These are phyloP conservation scores for Sarcophilus harrisii DNA, from an alignment of 2,797 vertebrate genomes.

Conservation along the genomic window DNA sequence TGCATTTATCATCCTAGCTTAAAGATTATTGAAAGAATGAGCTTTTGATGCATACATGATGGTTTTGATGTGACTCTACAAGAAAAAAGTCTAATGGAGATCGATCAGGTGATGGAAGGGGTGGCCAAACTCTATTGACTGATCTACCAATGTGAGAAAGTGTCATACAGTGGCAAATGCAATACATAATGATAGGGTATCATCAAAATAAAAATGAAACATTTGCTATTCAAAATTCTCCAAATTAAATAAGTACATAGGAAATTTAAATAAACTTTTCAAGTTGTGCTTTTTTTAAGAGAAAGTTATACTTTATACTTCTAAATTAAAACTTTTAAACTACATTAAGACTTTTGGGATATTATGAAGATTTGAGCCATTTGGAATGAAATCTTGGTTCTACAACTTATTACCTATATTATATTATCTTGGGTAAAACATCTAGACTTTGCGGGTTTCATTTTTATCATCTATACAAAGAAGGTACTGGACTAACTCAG, in stretches of 20 bases:
- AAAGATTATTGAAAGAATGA: neutral
- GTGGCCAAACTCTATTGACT: neutral
- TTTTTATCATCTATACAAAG: conserved; percentile 53
- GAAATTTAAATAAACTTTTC: neutral
- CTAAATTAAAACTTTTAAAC: neutral
- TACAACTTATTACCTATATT: neutral
- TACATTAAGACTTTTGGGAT: neutral
- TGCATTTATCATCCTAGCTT: neutral
- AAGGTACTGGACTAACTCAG: conserved; percentile 51
- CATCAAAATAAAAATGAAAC: neutral
- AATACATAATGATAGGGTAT: neutral
- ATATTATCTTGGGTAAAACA: neutral
- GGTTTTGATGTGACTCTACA: neutral
- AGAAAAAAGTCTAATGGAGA: neutral
- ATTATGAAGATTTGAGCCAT: conserved; percentile 10
- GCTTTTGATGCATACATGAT: neutral
- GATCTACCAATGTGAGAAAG: neutral
- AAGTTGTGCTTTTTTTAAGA: neutral
- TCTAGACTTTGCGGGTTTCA: neutral
- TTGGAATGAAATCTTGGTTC: conserved; percentile 13
- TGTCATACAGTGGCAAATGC: neutral
- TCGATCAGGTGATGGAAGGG: neutral
- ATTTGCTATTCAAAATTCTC: neutral
- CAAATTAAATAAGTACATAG: neutral
- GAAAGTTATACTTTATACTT: neutral